phyloP scores from a whole-genome alignment of 2,113 vertebrate species.

The Paratilapia polleni region DNA sequence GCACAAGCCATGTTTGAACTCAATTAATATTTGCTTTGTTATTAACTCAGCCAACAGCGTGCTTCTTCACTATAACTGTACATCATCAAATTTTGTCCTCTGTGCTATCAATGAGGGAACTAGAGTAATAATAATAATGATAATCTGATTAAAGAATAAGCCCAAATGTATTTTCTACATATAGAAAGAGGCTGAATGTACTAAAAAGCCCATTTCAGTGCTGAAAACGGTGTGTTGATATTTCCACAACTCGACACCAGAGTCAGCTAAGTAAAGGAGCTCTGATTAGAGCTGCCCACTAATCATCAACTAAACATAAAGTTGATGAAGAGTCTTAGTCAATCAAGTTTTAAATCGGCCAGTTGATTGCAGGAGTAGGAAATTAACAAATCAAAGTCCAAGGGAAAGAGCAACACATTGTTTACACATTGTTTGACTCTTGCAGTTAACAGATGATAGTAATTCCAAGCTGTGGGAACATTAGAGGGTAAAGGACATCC shows the following conservation, averaged over 20 bases:
- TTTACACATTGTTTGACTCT: background rate
- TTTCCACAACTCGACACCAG: constrained; percentile 34
- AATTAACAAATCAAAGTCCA: background rate
- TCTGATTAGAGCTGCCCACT: constrained; percentile 4
- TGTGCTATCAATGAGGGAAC: background rate
- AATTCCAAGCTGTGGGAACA: background rate
- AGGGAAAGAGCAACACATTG: background rate
- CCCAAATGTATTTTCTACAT: constrained; percentile 29
- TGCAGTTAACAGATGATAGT: background rate
- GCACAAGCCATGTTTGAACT: background rate
- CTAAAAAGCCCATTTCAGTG: constrained; percentile 7
- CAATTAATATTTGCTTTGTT: background rate
- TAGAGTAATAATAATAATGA: background rate
- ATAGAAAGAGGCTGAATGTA: constrained; percentile 14
- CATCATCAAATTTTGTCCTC: background rate
- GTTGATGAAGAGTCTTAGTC: background rate
- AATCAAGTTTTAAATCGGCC: background rate
- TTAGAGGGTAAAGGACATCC: background rate
- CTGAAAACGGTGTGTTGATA: constrained; percentile 28
- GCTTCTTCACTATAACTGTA: too few species aligned
- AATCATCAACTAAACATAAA: background rate
- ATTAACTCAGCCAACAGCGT: too few species aligned
- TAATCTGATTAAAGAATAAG: background rate
- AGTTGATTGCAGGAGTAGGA: background rate
- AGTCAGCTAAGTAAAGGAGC: constrained; percentile 32